Conservation (phyloP, 2,113 vertebrate species). For the Phrynocephalus versicolor region DNA sequence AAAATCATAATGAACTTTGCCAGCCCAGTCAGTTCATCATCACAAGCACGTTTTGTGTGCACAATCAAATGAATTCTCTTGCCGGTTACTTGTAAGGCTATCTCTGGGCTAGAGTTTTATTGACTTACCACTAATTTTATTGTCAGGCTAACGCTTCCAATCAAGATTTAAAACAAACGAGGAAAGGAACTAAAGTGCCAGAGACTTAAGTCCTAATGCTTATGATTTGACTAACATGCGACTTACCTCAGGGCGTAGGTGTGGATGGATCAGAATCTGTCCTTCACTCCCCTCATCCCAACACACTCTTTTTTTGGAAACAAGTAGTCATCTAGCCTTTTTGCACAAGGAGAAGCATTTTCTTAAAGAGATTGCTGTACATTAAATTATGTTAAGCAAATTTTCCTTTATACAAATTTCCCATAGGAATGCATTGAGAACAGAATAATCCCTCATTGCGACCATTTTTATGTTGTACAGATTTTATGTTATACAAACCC, state of each 20-base stretch:
- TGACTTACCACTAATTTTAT: conserved; percentile 77
- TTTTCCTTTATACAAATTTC: too few relatives aligned
- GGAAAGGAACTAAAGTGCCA: conserved; percentile 64
- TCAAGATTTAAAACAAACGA: conserved; percentile 77
- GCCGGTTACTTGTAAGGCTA: conserved; percentile 54
- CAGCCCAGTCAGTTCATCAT: conserved; percentile 40
- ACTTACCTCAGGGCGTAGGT: conserved; percentile 44
- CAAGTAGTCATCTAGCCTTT: neutral
- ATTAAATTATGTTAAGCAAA: too few relatives aligned
- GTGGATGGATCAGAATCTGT: neutral
- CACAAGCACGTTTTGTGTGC: neutral
- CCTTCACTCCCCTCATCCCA: neutral
- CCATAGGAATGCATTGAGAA: too few relatives aligned
- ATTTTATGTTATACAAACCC: too few relatives aligned
- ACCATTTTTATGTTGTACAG: too few relatives aligned
- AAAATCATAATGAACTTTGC: conserved; percentile 68
- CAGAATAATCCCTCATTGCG: too few relatives aligned
- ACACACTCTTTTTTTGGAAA: neutral
- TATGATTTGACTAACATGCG: conserved; percentile 65
- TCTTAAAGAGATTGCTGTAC: conserved; percentile 55
- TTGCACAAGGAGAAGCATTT: neutral
- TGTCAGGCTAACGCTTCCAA: conserved; percentile 76
- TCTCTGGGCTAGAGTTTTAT: conserved; percentile 68
- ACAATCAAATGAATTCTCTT: conserved; percentile 40
- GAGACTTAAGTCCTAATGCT: conserved; percentile 56